Evolutionary conservation across 2,113 vertebrate species (phyloP).

Genomic region (Cyphomyrus discorhynchus): DNA sequence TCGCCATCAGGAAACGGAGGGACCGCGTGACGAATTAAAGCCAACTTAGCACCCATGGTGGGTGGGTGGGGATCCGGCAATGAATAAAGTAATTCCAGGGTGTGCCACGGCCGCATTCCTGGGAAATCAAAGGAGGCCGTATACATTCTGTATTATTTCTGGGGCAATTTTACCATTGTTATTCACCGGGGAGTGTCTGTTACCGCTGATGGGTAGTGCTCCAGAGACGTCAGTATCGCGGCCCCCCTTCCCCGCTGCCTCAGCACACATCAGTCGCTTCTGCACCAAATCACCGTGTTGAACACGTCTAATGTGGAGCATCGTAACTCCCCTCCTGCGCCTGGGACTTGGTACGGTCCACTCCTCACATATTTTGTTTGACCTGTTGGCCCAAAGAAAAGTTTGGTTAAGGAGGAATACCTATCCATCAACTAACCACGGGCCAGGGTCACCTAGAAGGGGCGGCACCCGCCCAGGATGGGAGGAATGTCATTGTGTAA

Average conservation of each 20-base stretch:
- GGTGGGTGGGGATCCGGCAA: constrained; percentile 41
- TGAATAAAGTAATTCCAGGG: constrained; percentile 52
- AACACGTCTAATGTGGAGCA: background rate
- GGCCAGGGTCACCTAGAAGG: background rate
- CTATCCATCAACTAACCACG: background rate
- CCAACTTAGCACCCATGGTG: constrained; percentile 56
- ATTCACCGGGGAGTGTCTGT: constrained; percentile 44
- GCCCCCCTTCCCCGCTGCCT: constrained; percentile 24
- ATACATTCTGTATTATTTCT: constrained; percentile 44
- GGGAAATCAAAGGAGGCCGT: constrained; percentile 42
- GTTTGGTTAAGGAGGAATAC: background rate
- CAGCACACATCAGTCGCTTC: constrained; percentile 32
- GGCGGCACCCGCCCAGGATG: background rate
- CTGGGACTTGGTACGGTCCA: background rate
- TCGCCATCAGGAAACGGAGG: constrained; percentile 52
- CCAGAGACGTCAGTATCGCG: constrained; percentile 39
- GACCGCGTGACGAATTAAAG: constrained; percentile 51
- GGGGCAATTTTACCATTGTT: constrained; percentile 33
- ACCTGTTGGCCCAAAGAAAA: background rate
- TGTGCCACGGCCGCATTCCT: constrained; percentile 27
- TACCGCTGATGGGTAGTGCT: constrained; percentile 49
- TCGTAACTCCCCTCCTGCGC: background rate
- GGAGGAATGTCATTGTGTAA: background rate
- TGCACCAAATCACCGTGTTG: background rate
- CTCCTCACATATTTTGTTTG: background rate